Evolutionary conservation across 2,113 vertebrate genomes (phyloP), one percentile per base, ranked within the genome.

Genomic region (Festucalex cinctus): DNA sequence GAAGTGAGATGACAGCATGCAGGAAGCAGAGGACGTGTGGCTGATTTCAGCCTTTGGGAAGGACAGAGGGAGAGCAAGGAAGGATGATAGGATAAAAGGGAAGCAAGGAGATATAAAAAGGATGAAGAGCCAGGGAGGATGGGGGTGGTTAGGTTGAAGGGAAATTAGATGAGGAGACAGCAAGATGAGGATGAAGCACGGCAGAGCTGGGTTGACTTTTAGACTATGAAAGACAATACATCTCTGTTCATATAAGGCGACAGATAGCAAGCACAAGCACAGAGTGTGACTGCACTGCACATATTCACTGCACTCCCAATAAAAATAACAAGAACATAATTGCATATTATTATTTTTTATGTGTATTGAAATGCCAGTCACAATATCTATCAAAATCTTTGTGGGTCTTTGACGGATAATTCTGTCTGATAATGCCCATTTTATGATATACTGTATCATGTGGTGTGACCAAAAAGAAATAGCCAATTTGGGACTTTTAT

Each of bases 31-130:
- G 75, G 68, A 65, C 3, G 62, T 67, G 63, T 68, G 58, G 77
- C 46, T 41, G 20, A 75, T 77, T 79, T 75, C 68, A 78, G 75
- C 83, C 41, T 2, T 63, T 57, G 69, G 81, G 82, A 84, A 73
- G 71, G 75, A 71, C 70, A 68, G 70, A 66, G 69, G 66, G 77
- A 67, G 63, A 73, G 66, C 66, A 78, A 66, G 69, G 71, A 53
- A 35, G 58, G 71, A 63, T 77, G 83, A 77, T 65, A 78, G 64
- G 61, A 76, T 76, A 28, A 39, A 61, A 41, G 59, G 28, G 19
- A 28, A 8, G 57, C 24, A 41, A 51, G 28, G 56, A 37, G 32
- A 59, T 54, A 80, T 62, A 36, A 75, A 62, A 73, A 69, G 65
- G 75, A 69, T 78, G 63, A 64, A 64, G 59, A 58, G 39, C 24